Evolutionary conservation across 2,797 vertebrate genomes (phyloP).

Genomic region (Heliangelus exortis): DNA sequence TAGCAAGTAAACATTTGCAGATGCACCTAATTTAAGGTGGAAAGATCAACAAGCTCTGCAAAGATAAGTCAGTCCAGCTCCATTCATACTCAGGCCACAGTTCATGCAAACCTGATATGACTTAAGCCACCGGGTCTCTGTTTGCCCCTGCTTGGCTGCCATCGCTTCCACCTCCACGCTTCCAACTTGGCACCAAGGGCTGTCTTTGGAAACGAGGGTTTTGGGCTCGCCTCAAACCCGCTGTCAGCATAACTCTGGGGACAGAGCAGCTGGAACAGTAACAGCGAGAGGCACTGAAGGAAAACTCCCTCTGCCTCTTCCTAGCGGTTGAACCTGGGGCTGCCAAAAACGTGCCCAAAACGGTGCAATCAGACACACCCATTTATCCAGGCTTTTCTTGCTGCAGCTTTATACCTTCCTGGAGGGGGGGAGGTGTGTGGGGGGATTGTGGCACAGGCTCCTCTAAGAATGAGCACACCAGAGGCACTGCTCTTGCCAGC

Average conservation of each 20-base stretch:
- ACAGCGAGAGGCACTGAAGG: neutral
- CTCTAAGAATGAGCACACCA: neutral
- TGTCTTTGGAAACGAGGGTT: neutral
- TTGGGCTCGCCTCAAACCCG: neutral
- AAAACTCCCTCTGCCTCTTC: neutral
- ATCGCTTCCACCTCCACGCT: neutral
- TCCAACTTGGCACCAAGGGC: neutral
- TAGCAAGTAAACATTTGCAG: neutral
- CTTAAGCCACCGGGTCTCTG: neutral
- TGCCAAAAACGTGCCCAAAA: slow-evolving; percentile 16
- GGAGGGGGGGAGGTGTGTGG: neutral
- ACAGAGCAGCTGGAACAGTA: neutral
- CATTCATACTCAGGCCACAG: neutral
- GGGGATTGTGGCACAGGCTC: neutral
- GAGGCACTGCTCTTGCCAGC: neutral
- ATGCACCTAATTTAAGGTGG: neutral
- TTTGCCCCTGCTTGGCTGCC: neutral
- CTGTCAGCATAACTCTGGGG: neutral
- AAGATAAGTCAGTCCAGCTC: neutral
- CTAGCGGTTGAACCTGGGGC: rapidly evolving
- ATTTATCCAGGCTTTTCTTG: neutral
- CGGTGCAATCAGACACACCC: neutral
- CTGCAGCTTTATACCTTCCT: neutral
- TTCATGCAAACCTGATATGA: neutral
- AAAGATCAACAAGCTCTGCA: neutral